phyloP scores from a whole-genome alignment of 2,113 vertebrate species.

The Serilophus lunatus region DNA sequence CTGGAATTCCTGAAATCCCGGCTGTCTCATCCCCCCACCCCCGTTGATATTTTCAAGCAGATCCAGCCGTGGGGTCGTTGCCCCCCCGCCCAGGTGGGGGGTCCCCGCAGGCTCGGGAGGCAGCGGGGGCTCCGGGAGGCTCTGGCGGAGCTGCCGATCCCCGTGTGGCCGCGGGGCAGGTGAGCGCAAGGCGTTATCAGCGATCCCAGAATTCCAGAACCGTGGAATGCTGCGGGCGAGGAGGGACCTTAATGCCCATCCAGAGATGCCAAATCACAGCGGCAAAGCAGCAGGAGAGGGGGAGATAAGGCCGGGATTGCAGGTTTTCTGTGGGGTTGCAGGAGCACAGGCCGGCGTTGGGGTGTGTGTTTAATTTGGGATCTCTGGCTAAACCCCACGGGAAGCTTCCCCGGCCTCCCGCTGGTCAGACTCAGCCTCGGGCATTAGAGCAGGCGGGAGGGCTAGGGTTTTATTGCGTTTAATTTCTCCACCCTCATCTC shows the following conservation, averaged over 20 bases:
- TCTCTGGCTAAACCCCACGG: neutral
- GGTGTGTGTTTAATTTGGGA: neutral
- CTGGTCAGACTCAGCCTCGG: neutral
- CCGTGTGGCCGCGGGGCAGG: neutral
- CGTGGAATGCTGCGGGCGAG: neutral
- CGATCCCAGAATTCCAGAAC: neutral
- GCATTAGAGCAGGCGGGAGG: neutral
- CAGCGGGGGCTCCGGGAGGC: neutral
- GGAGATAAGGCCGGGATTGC: neutral
- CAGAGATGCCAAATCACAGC: accelerated
- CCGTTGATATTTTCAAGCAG: neutral
- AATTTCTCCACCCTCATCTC: neutral
- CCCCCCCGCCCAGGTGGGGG: too few species aligned
- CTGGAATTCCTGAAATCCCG: neutral
- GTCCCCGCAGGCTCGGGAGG: neutral
- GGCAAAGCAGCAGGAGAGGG: neutral
- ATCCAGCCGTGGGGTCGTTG: neutral
- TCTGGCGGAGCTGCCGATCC: neutral
- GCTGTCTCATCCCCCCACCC: neutral
- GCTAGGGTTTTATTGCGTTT: neutral
- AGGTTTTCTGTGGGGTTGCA: neutral
- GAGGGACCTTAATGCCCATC: neutral
- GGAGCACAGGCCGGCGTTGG: neutral
- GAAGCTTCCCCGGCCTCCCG: neutral
- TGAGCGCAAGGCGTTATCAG: neutral